Percentiles rank a stretch among this genome's conserved stretches.
Evolutionary conservation across 2,888 invertebrate genomes (phyloP).

Genomic region (Campoplex capitator): DNA sequence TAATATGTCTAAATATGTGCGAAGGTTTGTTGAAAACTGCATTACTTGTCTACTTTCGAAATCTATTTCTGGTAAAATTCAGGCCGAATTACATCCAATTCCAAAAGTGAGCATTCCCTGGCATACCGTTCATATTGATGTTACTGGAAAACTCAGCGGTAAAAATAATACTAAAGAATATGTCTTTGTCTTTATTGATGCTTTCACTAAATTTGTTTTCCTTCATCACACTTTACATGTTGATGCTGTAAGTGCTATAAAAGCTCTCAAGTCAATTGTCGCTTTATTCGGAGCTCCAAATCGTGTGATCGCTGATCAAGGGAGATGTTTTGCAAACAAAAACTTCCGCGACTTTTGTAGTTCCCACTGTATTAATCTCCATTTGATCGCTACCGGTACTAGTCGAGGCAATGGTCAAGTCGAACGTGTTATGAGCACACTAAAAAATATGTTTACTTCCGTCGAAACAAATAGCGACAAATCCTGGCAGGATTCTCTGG

Average conservation of each 20-base stretch:
- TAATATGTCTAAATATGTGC: slow-evolving; percentile 46
- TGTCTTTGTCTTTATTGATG: slow-evolving; percentile 74
- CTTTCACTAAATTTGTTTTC: slow-evolving; percentile 71
- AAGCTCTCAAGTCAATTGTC: slow-evolving; percentile 58
- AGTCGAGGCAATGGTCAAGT: slow-evolving; percentile 75
- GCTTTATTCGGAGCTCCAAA: slow-evolving; percentile 66
- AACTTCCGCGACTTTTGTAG: slow-evolving; percentile 67
- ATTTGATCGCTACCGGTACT: slow-evolving; percentile 73
- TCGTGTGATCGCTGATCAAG: slow-evolving; percentile 66
- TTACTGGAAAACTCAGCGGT: slow-evolving; percentile 70
- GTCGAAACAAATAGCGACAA: slow-evolving; percentile 66
- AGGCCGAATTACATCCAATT: slow-evolving; percentile 68
- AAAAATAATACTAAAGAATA: slow-evolving; percentile 75
- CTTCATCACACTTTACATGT: slow-evolving; percentile 76
- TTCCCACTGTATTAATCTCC: slow-evolving; percentile 58
- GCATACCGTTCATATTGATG: slow-evolving; percentile 78
- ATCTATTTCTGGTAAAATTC: slow-evolving; percentile 73
- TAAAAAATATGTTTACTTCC: slow-evolving; percentile 72
- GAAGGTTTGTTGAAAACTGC: slow-evolving; percentile 69
- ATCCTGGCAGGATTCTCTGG: slow-evolving; percentile 74
- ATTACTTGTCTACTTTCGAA: slow-evolving; percentile 78
- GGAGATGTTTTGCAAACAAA: slow-evolving; percentile 62
- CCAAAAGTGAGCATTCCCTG: slow-evolving; percentile 74
- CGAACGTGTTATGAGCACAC: slow-evolving; percentile 72
- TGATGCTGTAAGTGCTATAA: slow-evolving; percentile 68